Percentiles rank a stretch among this genome's conserved stretches.
Conservation (phyloP, 2,113 vertebrate species). For the Epinephelus fuscoguttatus region DNA sequence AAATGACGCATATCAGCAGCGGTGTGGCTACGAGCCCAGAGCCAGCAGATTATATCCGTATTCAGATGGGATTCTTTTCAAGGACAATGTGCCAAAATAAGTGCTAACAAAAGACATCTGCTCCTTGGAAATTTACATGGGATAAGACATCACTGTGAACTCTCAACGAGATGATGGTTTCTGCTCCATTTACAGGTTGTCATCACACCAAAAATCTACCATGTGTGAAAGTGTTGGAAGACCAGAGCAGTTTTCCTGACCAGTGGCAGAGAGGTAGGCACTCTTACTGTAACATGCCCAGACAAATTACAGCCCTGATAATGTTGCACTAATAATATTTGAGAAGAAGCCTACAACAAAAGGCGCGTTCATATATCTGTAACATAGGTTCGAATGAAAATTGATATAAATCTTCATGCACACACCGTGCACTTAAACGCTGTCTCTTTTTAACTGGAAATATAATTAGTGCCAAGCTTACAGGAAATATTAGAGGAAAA, state of each 20-base stretch:
- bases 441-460: not conserved
- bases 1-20: constrained; percentile 5
- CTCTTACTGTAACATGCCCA: not conserved
- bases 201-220: not conserved
- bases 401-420: not conserved
- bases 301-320: not conserved
- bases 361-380: not conserved
- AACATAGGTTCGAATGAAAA: not conserved
- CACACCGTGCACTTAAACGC: not conserved
- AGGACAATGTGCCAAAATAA: constrained; percentile 43
- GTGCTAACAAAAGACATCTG: constrained; percentile 50
- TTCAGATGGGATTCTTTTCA: constrained; percentile 44
- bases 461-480: not conserved
- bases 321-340: not conserved
- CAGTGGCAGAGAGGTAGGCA: not conserved
- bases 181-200: constrained; percentile 28
- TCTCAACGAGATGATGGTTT: not conserved
- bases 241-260: not conserved
- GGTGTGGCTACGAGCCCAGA: constrained; percentile 25
- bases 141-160: constrained; percentile 10
- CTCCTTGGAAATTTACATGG: constrained; percentile 18
- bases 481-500: not conserved
- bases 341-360: not conserved
- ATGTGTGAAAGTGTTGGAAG: not conserved
- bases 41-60: constrained; percentile 19